A percentile compares a stretch with the other conserved stretches of the same genome.
phyloP scores from a whole-genome alignment of 2,797 vertebrate species.

The Neosalanx taihuensis region DNA sequence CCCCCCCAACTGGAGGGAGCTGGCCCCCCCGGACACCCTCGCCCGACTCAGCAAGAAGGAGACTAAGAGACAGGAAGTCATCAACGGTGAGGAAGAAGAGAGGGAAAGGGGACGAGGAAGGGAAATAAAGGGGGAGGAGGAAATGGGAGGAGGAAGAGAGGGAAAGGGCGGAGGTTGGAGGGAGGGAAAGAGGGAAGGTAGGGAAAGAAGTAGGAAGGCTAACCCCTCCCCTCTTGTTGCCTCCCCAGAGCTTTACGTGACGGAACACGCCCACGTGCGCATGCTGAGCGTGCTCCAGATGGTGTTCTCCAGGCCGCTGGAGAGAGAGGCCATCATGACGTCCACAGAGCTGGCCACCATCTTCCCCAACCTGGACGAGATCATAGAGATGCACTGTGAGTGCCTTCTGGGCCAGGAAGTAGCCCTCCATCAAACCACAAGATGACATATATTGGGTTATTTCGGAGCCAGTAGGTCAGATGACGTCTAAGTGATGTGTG shows the following conservation, averaged over 20 bases:
- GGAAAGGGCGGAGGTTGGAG: background rate
- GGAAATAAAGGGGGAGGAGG: too few species aligned
- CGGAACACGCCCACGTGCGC: constrained; percentile 86
- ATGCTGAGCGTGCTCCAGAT: constrained; percentile 88
- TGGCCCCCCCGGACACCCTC: constrained; percentile 68
- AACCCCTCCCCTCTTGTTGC: background rate
- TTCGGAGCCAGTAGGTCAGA: background rate
- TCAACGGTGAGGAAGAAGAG: constrained; percentile 78
- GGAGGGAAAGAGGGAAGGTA: too few species aligned
- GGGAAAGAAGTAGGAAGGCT: background rate
- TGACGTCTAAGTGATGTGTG: background rate
- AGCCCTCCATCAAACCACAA: too few species aligned
- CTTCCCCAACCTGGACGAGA: constrained; percentile 88
- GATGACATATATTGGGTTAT: background rate
- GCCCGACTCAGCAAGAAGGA: constrained; percentile 82
- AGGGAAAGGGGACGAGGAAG: background rate
- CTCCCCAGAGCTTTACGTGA: constrained; percentile 82
- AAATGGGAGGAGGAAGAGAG: background rate
- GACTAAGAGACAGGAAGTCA: constrained; percentile 88
- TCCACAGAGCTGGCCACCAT: constrained; percentile 72
- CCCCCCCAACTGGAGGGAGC: constrained; percentile 85
- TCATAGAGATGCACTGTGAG: constrained; percentile 89
- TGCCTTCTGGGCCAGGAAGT: background rate
- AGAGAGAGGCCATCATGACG: constrained; percentile 69
- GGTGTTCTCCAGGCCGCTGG: constrained; percentile 85